Conservation (phyloP, 2,797 vertebrate genomes). For the Rousettus madagascariensis region DNA sequence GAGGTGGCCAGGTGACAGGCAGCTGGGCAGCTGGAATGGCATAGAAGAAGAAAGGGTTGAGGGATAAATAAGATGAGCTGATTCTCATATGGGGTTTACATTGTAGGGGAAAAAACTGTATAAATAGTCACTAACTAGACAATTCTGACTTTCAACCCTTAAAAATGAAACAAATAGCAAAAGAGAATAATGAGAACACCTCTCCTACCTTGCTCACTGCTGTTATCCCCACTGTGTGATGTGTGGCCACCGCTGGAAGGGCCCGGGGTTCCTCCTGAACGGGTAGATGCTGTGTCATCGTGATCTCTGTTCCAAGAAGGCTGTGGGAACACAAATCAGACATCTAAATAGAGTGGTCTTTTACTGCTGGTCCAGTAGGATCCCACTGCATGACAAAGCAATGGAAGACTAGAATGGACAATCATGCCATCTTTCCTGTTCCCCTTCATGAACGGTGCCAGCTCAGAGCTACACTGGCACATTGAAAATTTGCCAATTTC, state of each 20-base stretch:
- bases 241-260: slow-evolving; percentile 99
- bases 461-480: background rate
- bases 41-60: background rate
- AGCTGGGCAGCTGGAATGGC: slow-evolving; percentile 1
- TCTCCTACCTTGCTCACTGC: slow-evolving; percentile 98
- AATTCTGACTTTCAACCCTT: slow-evolving; percentile 23
- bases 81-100: background rate
- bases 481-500: background rate
- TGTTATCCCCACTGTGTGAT: slow-evolving; percentile 99
- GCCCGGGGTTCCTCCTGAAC: slow-evolving; percentile 96
- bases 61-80: background rate
- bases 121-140: background rate
- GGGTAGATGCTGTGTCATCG: slow-evolving; percentile 97
- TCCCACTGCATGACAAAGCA: background rate
- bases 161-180: slow-evolving; percentile 47
- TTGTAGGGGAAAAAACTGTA: background rate
- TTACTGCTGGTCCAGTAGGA: background rate
- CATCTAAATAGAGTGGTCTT: slow-evolving; percentile 50
- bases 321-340: slow-evolving; percentile 81
- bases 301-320: slow-evolving; percentile 99
- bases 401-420: background rate
- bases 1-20: slow-evolving; percentile 27
- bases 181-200: slow-evolving; percentile 69
- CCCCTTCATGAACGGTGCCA: background rate
- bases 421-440: background rate